Conservation (phyloP, 92 coral and sea anemone genomes). For the Pocillopora grandis region DNA sequence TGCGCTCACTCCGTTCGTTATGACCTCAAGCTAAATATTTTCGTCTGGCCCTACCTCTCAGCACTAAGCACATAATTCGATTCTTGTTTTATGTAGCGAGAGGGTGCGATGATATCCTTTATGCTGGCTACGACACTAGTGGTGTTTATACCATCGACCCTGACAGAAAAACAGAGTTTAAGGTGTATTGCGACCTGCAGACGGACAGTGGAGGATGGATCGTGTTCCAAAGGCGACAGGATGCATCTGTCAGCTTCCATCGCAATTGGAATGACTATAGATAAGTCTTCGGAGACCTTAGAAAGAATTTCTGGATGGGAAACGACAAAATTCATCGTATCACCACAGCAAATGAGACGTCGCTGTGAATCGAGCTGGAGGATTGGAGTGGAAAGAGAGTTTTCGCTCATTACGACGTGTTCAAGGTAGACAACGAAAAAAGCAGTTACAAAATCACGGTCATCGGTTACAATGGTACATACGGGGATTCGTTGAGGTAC, state of each 20-base stretch:
- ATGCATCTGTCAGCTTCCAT: slow-evolving; percentile 54
- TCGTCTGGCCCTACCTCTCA: not conserved
- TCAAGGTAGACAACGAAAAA: slow-evolving; percentile 56
- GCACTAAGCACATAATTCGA: not conserved
- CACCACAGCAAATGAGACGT: slow-evolving; percentile 46
- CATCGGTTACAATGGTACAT: slow-evolving; percentile 52
- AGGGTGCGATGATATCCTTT: slow-evolving; percentile 65
- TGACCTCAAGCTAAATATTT: too few species aligned
- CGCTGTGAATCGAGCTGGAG: slow-evolving; percentile 58
- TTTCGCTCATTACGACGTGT: slow-evolving; percentile 53
- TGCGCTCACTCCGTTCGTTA: too few species aligned
- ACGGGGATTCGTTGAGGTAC: slow-evolving; percentile 67
- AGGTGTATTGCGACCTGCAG: slow-evolving; percentile 78
- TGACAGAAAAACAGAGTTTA: slow-evolving; percentile 49
- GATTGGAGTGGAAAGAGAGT: slow-evolving; percentile 58
- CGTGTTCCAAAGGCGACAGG: slow-evolving; percentile 65
- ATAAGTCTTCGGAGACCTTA: slow-evolving; percentile 65
- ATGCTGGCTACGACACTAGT: slow-evolving; percentile 23
- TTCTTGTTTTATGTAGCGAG: slow-evolving; percentile 21
- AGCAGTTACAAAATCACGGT: slow-evolving; percentile 54
- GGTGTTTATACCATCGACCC: slow-evolving; percentile 76
- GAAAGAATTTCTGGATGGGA: slow-evolving; percentile 84
- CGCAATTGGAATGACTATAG: slow-evolving; percentile 73
- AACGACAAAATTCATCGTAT: slow-evolving; percentile 73
- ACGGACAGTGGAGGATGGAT: slow-evolving; percentile 82